phyloP scores from a whole-genome alignment of 1,140 invertebrate genomes.

The Drosophila leontia region DNA sequence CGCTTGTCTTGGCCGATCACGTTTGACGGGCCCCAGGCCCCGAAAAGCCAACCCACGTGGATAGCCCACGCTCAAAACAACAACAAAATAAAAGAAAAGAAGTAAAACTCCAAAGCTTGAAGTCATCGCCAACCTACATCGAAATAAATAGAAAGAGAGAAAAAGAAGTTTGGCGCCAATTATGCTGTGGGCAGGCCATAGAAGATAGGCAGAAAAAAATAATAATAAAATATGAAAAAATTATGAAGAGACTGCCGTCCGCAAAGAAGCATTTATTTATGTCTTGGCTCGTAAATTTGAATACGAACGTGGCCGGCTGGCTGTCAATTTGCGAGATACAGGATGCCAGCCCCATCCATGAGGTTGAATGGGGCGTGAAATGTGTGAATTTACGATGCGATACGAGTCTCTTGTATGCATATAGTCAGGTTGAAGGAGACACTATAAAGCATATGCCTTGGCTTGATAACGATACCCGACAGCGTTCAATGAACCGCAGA shows the following conservation, averaged over 20 bases:
- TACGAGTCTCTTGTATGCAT: constrained; percentile 23
- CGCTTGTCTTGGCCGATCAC: constrained; percentile 49
- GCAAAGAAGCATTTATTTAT: constrained; percentile 58
- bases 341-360: constrained; percentile 49
- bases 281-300: constrained; percentile 68
- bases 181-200: constrained; percentile 60
- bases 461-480: constrained; percentile 34
- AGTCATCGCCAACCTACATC: constrained; percentile 58
- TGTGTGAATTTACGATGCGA: constrained; percentile 74
- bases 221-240: constrained; percentile 57
- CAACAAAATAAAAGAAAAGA: constrained; percentile 23
- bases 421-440: constrained; percentile 52
- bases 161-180: constrained; percentile 70
- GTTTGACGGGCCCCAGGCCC: constrained; percentile 52
- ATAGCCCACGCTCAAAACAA: constrained; percentile 27
- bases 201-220: constrained; percentile 25
- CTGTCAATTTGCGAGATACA: constrained; percentile 73
- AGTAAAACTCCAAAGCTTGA: constrained; percentile 33
- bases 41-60: constrained; percentile 50
- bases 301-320: constrained; percentile 67
- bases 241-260: constrained; percentile 45
- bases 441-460: constrained; percentile 19
- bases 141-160: constrained; percentile 3
- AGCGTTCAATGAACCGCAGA: constrained; percentile 71
- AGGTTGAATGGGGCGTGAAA: constrained; percentile 72